Base-by-base conservation (phyloP, 2,797 vertebrate species). In the Etheostoma nigrum region DNA sequence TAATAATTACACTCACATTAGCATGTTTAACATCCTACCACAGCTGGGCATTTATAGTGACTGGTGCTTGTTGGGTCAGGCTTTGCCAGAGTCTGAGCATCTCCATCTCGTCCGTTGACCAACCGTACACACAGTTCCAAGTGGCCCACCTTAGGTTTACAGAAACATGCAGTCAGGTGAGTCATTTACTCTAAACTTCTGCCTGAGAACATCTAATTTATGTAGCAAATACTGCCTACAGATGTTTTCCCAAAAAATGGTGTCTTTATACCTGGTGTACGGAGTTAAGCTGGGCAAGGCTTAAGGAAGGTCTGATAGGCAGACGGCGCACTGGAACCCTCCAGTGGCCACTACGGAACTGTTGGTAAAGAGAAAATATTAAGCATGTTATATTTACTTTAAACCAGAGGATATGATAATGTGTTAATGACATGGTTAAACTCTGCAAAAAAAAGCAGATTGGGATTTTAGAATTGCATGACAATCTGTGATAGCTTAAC, bases 91-190 rank as follows among this genome's bases (percentile, higher is more conserved):
- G 88, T 86, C 65, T 95, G 95, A 27, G 89, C 27, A 13, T 89
- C 93, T 53, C 81, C 92, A 61, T 96, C 95, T 86, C 93, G 90
- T 13, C 93, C 84, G 10, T 95, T 96, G 23, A 93, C 89, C 60
- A 96, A 53, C n/a, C 95, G 88, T 23, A 96, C 67, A 65, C 91
- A 96, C 79, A 96, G 82, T 90, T 96, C 96, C 70, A 93, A 88
- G 68, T 91, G 91, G 42, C 93, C 93, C 80, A 90, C 82, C 95
- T 96, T 36, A 57, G 42, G 36, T 72, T 68, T 1, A 33, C 57
- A 83, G 9, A 65, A 11, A 65, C 7, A 69, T 13, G 61, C 48
- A 36, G 40, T 30, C 19, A 15, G 12, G 5, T 13, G 1, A 49
- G 0, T 70, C 2, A 21, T 62, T 12, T 4, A 10, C 10, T 14